A percentile compares a stretch with the other conserved stretches of the same genome.
These are phyloP conservation scores for Spicauda simplicius DNA, from an alignment of 2,888 invertebrate species.

Conservation along the genomic window DNA sequence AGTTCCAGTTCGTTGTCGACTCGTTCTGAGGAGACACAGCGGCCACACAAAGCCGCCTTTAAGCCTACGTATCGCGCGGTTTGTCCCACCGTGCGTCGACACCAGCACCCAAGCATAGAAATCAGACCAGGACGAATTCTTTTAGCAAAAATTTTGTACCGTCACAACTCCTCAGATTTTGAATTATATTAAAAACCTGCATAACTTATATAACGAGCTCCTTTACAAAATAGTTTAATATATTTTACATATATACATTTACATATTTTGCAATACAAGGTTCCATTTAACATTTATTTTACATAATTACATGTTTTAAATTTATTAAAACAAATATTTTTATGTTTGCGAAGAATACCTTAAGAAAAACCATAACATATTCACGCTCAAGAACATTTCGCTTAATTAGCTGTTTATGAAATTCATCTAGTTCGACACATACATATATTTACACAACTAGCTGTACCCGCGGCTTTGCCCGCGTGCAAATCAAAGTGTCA, in stretches of 20 bases:
- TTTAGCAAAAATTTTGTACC: constrained; percentile 36
- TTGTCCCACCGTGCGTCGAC: constrained; percentile 62
- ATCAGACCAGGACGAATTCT: constrained; percentile 71
- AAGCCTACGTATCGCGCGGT: constrained; percentile 73
- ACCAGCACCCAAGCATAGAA: constrained; percentile 82
- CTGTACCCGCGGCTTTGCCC: no score
- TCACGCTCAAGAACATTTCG: constrained; percentile 14
- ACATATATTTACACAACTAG: no score
- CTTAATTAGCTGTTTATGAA: background rate
- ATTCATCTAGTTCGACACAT: no score
- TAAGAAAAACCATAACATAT: background rate
- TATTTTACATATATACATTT: background rate
- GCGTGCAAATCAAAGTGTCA: no score
- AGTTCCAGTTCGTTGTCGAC: constrained; percentile 87
- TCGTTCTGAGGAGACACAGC: constrained; percentile 89
- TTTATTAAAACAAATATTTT: background rate
- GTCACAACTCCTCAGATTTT: constrained; percentile 4
- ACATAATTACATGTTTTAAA: background rate
- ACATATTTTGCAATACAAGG: background rate
- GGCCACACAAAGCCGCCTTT: constrained; percentile 85
- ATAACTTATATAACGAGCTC: constrained; percentile 41
- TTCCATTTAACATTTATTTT: background rate
- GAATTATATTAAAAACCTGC: constrained; percentile 29
- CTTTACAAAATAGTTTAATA: constrained; percentile 24
- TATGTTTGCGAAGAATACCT: background rate